Evolutionary conservation across 2,888 invertebrate genomes (phyloP), one percentile per base, ranked within the genome.

Genomic region (Cephus nigrinus): DNA sequence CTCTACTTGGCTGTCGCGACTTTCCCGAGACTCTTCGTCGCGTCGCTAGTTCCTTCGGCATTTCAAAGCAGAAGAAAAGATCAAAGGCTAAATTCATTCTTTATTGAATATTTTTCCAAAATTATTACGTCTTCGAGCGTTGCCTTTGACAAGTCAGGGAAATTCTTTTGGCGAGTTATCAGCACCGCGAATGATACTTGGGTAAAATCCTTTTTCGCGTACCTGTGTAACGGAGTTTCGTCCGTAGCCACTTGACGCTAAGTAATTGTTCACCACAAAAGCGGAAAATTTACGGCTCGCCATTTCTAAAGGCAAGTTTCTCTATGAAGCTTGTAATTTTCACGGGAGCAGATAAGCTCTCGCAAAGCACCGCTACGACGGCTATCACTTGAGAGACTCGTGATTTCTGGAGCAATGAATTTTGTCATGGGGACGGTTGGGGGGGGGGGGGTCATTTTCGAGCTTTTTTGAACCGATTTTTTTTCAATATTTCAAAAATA

Each of bases 241-340:
- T 75, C 82, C 78, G 77, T 83, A 78, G 5, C 34, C 69, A 12
- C 75, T 40, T 30, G 36, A 55, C 36, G 77, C 79, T 78, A 79
- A 79, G 79, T 78, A 77, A 78, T 74, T 78, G 73, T 36, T 69
- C 78, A 76, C 76, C 81, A 85, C 84, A 82, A 83, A 82, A 81
- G 80, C 80, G 78, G 75, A 79, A 78, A 83, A 84, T 85, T 84
- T 82, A 84, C 81, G 82, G 79, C 78, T 80, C 77, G 78, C 81
- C 80, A 78, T 82, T 84, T 81, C 81, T 78, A 78, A 80, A 80
- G 81, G 82, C 80, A 80, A 84, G 83, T 82, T 83, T 80, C 77
- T 81, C 83, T 81, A 80, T 79, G 83, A 81, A 81, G 85, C 83
- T 84, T 85, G 86, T 85, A 86, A 88, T 87, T 87, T 85, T 83